Conservation (phyloP, 2,113 vertebrate genomes). For the Heterotilapia buettikoferi region DNA sequence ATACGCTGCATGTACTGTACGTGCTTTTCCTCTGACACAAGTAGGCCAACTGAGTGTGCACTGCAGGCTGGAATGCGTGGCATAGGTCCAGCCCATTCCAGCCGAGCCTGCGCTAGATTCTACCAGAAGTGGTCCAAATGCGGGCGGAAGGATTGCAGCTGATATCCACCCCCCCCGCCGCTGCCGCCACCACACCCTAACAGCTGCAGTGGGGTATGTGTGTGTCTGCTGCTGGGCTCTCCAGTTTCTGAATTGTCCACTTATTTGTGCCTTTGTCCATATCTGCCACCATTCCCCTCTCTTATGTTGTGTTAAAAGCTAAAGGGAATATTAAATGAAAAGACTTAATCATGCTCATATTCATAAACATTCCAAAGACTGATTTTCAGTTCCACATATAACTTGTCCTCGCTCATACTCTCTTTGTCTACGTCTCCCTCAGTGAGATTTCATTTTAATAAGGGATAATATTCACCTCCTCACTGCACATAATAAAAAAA, state of each 20-base stretch:
- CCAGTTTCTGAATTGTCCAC: not conserved
- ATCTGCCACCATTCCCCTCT: not conserved
- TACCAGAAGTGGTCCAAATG: not conserved
- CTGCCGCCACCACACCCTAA: not conserved
- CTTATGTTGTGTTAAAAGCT: not conserved
- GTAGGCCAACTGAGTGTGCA: constrained; percentile 43
- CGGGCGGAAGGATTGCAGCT: not conserved
- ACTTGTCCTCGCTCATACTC: not conserved
- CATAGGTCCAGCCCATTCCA: constrained; percentile 32
- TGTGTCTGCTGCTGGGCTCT: not conserved
- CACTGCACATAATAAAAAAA: not conserved
- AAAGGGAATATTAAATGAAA: not conserved
- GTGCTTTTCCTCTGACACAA: constrained; percentile 12
- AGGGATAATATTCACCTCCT: not conserved
- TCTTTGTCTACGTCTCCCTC: not conserved
- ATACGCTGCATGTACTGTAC: not conserved
- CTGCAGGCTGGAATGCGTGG: constrained; percentile 44
- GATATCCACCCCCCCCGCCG: not conserved
- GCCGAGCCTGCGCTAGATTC: not conserved
- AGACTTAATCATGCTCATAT: not conserved
- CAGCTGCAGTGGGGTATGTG: constrained; percentile 32
- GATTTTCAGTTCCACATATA: not conserved
- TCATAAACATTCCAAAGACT: not conserved
- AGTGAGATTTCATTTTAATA: not conserved
- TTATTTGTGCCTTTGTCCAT: not conserved